Evolutionary conservation across 2,113 vertebrate species (phyloP), one percentile per base, ranked within the genome.

Genomic region (Cyprinodon tularosa): DNA sequence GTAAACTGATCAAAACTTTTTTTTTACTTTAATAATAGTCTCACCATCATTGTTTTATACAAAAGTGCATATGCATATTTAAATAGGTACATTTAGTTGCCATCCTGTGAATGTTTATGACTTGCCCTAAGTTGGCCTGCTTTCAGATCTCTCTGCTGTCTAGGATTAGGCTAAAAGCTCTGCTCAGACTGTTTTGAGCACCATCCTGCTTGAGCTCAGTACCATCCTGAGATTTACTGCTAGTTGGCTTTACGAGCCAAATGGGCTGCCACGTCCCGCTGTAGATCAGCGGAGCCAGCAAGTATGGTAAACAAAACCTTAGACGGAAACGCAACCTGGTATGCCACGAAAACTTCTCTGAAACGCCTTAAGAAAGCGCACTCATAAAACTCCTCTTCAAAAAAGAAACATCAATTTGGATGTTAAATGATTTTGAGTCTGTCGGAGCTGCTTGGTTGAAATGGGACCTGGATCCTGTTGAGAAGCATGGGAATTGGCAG

Each of bases 401-500:
- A 29, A 29, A 29, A 29, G 29, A 29, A 29, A 29, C 36, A 66
- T 69, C 47, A 37, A 50, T 1, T 4, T 67, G 80, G 83, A 80
- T 84, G 87, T 78, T 75, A 40, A 65, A 50, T 78, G 60, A 80
- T 47, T 85, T 65, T 73, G 38, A 76, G 6, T 71, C 45, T 4
- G 6, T 83, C 15, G 36, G 67, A 71, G 75, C 42, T 42, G n/a
- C 72, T 66, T 39, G 81, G 38, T 62, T 85, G 71, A 76, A 83
- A 91, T 84, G 90, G 74, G 86, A 72, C 70, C 84, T 84, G 88
- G 86, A 90, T 64, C 73, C 82, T 37, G 39, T 76, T 73, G 48
- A 81, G 64, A 85, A 93, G 68, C 80, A 97, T 96, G 96, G 96
- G 96, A 88, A 95, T 96, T 92, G 96, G 95, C 84, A 95, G 96